Conservation (phyloP, 2,113 vertebrate species). For the Raja brachyura region DNA sequence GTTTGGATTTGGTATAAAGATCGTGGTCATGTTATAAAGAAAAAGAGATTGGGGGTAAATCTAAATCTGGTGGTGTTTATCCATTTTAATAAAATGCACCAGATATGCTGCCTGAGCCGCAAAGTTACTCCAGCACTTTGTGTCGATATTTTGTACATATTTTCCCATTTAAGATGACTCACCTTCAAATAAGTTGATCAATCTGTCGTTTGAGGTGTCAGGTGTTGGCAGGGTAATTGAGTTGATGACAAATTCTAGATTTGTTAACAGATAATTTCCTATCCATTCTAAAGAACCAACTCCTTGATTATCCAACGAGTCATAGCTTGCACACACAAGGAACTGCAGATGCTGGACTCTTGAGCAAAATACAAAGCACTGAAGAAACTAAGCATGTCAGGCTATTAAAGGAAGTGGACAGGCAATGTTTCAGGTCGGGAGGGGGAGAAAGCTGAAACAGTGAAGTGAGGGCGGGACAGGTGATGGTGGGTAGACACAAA, state of each 20-base stretch:
- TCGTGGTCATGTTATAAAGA: background rate
- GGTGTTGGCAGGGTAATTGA: background rate
- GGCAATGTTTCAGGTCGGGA: too few relatives aligned
- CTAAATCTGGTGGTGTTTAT: background rate
- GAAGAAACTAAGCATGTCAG: too few relatives aligned
- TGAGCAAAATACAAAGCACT: too few relatives aligned
- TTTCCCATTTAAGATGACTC: background rate
- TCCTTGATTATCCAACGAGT: background rate
- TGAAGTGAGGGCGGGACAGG: too few relatives aligned
- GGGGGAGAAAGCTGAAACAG: too few relatives aligned
- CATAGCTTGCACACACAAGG: background rate
- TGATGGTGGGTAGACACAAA: too few relatives aligned
- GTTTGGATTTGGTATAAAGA: background rate
- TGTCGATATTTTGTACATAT: background rate
- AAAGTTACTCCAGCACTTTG: too few relatives aligned
- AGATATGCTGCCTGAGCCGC: too few relatives aligned
- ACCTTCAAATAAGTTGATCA: background rate
- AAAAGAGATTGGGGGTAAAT: background rate
- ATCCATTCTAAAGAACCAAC: background rate
- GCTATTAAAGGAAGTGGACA: too few relatives aligned
- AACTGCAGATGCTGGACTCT: too few relatives aligned
- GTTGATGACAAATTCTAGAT: background rate
- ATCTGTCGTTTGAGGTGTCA: background rate
- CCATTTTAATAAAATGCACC: background rate
- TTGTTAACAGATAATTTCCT: background rate